phyloP scores from a whole-genome alignment of 64 coral and sea anemone species.

The Stylophora pistillata region DNA sequence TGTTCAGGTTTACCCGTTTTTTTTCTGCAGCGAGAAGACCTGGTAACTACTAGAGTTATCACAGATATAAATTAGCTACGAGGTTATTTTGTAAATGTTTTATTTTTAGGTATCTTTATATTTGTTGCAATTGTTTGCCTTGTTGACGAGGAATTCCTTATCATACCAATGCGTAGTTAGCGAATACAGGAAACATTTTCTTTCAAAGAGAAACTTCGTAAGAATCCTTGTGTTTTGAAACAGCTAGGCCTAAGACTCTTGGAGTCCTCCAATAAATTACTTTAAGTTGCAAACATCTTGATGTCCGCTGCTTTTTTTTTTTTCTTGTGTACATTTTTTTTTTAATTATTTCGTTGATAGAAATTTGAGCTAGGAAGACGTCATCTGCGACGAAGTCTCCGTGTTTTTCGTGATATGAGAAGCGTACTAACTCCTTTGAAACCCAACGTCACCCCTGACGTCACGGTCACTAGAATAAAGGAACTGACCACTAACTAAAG shows the following conservation, averaged over 20 bases:
- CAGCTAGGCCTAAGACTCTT: background rate
- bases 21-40: background rate
- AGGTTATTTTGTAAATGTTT: constrained; percentile 1
- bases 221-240: background rate
- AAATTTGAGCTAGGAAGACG: too few species aligned
- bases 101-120: constrained; percentile 14
- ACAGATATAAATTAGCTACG: background rate
- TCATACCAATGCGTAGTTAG: background rate
- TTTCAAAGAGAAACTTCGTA: background rate
- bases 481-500: too few species aligned
- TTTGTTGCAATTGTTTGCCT: constrained; percentile 3
- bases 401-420: too few species aligned
- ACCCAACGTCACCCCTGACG: too few species aligned
- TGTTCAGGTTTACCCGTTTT: background rate
- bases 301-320: background rate
- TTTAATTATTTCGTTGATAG: background rate
- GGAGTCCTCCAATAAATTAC: constrained; percentile 25
- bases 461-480: too few species aligned
- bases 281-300: background rate
- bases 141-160: too few species aligned
- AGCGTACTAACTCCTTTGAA: too few species aligned
- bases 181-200: background rate
- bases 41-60: background rate
- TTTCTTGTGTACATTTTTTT: background rate
- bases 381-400: too few species aligned